Evolutionary conservation across 37 sponge, comb jelly and placozoan species (phyloP).

Genomic region (Mnemiopsis leidyi): DNA sequence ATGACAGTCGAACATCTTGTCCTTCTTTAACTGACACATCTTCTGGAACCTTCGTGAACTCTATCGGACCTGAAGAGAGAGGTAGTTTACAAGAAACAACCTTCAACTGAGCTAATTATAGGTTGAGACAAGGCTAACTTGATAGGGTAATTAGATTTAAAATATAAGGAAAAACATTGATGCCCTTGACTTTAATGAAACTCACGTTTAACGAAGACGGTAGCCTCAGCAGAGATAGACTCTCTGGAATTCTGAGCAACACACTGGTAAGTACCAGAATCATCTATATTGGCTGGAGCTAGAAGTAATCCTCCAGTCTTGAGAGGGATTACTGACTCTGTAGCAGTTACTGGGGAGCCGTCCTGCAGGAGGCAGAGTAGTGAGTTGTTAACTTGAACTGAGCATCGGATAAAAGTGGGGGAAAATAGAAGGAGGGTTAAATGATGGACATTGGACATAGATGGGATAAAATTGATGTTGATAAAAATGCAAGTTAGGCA

Average conservation of each 20-base stretch:
- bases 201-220: neutral
- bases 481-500: too few species aligned
- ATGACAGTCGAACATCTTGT: neutral
- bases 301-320: conserved; percentile 47
- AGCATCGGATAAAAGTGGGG: too few species aligned
- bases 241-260: neutral
- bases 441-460: too few species aligned
- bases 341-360: neutral
- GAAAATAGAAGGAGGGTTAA: too few species aligned
- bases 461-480: too few species aligned
- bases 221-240: neutral
- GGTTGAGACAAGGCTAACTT: too few species aligned
- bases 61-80: conserved; percentile 5
- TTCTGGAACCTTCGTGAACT: conserved; percentile 19
- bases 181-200: neutral
- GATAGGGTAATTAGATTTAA: too few species aligned
- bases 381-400: too few species aligned
- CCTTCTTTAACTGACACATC: neutral
- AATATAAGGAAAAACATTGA: too few species aligned
- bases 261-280: conserved; percentile 9
- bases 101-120: too few species aligned
- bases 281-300: neutral
- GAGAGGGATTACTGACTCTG: conserved; percentile 5
- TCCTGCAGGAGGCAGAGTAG: neutral
- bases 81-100: too few species aligned